These are phyloP conservation scores for Prunella strophiata DNA, from an alignment of 2,797 vertebrate species.

Conservation along the genomic window DNA sequence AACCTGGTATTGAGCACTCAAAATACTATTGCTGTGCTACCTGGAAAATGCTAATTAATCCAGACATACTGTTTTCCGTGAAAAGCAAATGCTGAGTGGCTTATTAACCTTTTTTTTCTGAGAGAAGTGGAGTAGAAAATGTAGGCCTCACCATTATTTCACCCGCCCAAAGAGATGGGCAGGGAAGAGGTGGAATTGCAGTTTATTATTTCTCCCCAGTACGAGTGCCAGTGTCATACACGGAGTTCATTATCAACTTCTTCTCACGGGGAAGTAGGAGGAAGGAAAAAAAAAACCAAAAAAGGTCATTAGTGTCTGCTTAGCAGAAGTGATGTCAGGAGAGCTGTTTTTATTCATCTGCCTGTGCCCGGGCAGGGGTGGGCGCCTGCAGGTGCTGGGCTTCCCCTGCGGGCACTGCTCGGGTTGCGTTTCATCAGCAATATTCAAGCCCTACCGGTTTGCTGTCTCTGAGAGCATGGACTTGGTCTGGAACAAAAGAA, in stretches of 20 bases:
- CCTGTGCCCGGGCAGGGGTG: background rate
- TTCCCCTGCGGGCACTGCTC: background rate
- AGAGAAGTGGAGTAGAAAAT: background rate
- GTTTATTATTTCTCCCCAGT: slow-evolving; percentile 18
- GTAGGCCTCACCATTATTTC: background rate
- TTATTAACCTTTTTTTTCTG: slow-evolving; percentile 44
- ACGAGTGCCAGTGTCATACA: background rate
- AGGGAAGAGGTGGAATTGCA: slow-evolving; percentile 9
- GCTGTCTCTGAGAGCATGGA: background rate
- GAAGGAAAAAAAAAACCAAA: background rate
- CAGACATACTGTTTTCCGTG: background rate
- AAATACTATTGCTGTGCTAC: slow-evolving; percentile 2
- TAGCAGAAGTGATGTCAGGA: background rate
- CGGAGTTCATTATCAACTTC: slow-evolving; percentile 31
- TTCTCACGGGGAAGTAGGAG: slow-evolving; percentile 4
- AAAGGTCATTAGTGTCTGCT: slow-evolving; percentile 1
- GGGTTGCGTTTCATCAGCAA: background rate
- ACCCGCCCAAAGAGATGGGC: background rate
- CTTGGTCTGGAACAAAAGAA: background rate
- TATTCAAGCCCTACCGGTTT: background rate
- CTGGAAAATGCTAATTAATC: slow-evolving; percentile 52
- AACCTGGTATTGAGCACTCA: background rate
- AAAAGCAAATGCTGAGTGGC: slow-evolving; percentile 2
- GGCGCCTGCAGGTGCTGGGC: background rate
- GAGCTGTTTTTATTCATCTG: background rate